These are phyloP conservation scores for Drepana falcataria DNA, from an alignment of 2,888 invertebrate genomes.

Conservation along the genomic window DNA sequence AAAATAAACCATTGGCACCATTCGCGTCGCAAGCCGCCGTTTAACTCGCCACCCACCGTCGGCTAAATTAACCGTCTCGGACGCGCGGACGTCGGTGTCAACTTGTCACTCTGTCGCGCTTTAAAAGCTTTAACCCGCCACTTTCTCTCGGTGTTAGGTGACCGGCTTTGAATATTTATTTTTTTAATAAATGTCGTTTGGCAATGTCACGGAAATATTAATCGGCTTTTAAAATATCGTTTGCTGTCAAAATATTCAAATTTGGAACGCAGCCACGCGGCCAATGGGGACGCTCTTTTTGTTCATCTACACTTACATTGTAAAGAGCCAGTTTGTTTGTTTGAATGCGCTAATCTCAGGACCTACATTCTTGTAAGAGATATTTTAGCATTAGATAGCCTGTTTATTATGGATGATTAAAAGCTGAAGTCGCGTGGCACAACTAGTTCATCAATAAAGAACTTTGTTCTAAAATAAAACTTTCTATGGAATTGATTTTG, in stretches of 20 bases:
- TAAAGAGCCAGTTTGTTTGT: too few relatives aligned
- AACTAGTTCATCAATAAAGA: too few relatives aligned
- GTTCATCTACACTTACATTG: too few relatives aligned
- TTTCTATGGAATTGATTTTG: too few relatives aligned
- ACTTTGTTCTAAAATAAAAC: too few relatives aligned
- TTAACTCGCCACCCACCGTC: conserved; percentile 32
- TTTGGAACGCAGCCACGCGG: background rate
- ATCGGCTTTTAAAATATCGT: background rate
- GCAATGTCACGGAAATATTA: conserved; percentile 1
- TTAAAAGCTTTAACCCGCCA: conserved; percentile 55
- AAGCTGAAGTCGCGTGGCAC: too few relatives aligned
- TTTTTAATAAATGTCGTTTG: conserved; percentile 13
- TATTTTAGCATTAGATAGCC: too few relatives aligned
- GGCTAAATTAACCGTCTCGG: conserved; percentile 69
- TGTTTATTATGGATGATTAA: too few relatives aligned
- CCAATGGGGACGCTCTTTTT: too few relatives aligned
- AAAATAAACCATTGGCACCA: conserved; percentile 1
- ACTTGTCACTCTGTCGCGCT: conserved; percentile 62
- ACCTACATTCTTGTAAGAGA: too few relatives aligned
- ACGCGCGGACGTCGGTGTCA: conserved; percentile 67
- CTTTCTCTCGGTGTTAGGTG: conserved; percentile 69
- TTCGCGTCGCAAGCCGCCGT: conserved; percentile 31
- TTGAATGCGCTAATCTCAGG: too few relatives aligned
- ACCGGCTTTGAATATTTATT: conserved; percentile 36
- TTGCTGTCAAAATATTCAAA: background rate